phyloP scores from a whole-genome alignment of 1,140 invertebrate species.

The Manduca sexta region DNA sequence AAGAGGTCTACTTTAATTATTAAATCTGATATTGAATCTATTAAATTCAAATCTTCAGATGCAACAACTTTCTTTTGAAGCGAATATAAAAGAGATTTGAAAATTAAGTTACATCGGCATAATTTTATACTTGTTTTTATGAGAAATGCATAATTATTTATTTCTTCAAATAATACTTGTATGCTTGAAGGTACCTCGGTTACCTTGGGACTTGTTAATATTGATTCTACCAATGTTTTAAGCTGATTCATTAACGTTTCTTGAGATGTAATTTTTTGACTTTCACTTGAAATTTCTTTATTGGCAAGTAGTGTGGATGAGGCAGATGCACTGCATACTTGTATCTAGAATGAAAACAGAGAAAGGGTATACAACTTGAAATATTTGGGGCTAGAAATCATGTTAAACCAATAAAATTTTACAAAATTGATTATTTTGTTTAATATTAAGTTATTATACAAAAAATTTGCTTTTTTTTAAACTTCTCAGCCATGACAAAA shows the following conservation, averaged over 20 bases:
- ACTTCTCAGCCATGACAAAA: too few species aligned
- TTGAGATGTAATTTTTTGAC: slow-evolving; percentile 32
- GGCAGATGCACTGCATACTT: slow-evolving; percentile 22
- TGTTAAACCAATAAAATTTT: too few species aligned
- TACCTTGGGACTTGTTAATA: slow-evolving; percentile 17
- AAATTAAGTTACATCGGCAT: slow-evolving; percentile 42
- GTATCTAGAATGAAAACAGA: slow-evolving; percentile 21
- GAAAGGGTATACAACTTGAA: not conserved
- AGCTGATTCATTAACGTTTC: slow-evolving; percentile 43
- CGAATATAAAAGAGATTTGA: slow-evolving; percentile 44
- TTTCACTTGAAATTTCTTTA: slow-evolving; percentile 8
- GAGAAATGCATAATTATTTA: slow-evolving; percentile 42
- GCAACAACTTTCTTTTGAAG: slow-evolving; percentile 45
- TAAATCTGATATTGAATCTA: slow-evolving; percentile 35
- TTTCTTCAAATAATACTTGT: slow-evolving; percentile 40
- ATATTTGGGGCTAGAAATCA: too few species aligned
- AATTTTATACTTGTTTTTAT: slow-evolving; percentile 33
- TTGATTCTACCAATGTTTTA: slow-evolving; percentile 30
- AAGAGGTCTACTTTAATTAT: slow-evolving; percentile 56
- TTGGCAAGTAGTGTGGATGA: slow-evolving; percentile 4
- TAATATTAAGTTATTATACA: too few species aligned
- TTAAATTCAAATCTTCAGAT: slow-evolving; percentile 25
- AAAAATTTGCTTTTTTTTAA: too few species aligned
- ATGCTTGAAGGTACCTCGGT: slow-evolving; percentile 26
- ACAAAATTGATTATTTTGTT: too few species aligned